Evolutionary conservation across 2,888 invertebrate genomes (phyloP).

Genomic region (Pyrrhosoma nymphula): DNA sequence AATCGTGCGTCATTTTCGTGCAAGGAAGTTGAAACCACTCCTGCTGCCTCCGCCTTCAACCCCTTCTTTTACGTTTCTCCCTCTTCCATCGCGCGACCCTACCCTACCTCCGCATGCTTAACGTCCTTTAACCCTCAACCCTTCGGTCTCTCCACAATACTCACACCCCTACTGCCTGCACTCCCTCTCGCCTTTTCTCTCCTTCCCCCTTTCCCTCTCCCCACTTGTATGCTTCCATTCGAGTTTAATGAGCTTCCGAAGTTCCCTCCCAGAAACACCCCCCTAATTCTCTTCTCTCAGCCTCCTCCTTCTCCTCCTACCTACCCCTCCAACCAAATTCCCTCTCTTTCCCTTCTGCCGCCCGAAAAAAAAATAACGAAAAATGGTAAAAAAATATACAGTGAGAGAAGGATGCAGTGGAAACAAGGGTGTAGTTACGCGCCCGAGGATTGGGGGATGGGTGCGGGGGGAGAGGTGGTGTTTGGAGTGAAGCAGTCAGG

Average conservation of each 20-base stretch:
- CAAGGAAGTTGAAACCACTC: conserved; percentile 40
- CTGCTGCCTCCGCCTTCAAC: neutral
- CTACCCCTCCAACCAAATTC: neutral
- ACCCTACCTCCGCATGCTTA: neutral
- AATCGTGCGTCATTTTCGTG: conserved; percentile 57
- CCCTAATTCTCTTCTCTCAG: conserved; percentile 28
- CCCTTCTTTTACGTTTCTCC: neutral
- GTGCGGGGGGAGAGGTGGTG: neutral
- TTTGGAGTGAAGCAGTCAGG: neutral
- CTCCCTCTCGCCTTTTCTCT: neutral
- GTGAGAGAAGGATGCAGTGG: conserved; percentile 37
- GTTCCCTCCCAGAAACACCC: conserved; percentile 43
- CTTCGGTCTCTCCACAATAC: neutral
- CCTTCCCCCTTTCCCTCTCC: neutral
- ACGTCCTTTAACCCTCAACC: neutral
- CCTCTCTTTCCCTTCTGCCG: conserved; percentile 2
- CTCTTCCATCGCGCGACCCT: neutral
- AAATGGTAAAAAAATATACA: neutral
- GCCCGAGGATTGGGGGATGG: neutral
- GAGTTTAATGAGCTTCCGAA: conserved; percentile 65
- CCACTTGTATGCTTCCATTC: conserved; percentile 55
- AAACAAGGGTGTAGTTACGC: conserved; percentile 27
- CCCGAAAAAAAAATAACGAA: neutral
- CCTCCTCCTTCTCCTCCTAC: neutral
- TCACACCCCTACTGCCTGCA: neutral